Evolutionary conservation across 2,113 vertebrate species (phyloP).

Genomic region (Symphodus melops): DNA sequence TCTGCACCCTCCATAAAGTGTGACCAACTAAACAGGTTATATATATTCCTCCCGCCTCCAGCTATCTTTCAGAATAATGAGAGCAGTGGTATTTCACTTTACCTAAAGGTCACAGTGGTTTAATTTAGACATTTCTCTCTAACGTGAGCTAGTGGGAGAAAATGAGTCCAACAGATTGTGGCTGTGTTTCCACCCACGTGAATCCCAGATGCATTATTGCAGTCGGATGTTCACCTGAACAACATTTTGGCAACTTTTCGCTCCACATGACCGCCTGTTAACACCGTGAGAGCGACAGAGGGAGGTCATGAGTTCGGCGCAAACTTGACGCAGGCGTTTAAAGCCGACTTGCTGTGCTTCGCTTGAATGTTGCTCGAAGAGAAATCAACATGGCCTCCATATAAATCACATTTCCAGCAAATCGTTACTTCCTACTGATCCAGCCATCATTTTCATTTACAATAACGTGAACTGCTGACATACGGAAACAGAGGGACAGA

Average conservation of each 20-base stretch:
- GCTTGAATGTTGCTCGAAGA: not conserved
- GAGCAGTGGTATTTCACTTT: conserved; percentile 69
- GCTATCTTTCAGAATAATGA: conserved; percentile 70
- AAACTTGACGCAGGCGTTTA: not conserved
- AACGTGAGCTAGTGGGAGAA: conserved; percentile 43
- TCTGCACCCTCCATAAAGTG: conserved; percentile 39
- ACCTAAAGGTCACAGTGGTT: conserved; percentile 70
- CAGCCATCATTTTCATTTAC: not conserved
- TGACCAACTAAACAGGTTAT: conserved; percentile 38
- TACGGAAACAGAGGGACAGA: not conserved
- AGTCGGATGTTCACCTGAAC: conserved; percentile 36
- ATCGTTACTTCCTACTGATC: not conserved
- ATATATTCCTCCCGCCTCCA: conserved; percentile 51
- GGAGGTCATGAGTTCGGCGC: not conserved
- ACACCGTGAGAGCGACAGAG: not conserved
- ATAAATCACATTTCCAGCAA: not conserved
- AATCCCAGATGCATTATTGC: conserved; percentile 39
- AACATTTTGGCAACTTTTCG: conserved; percentile 31
- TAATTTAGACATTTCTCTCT: conserved; percentile 64
- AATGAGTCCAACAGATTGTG: conserved; percentile 50
- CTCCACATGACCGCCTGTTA: conserved; percentile 32
- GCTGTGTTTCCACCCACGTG: conserved; percentile 33
- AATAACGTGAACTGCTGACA: not conserved
- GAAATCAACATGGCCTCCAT: conserved; percentile 19
- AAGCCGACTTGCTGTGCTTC: not conserved